phyloP scores from a whole-genome alignment of 2,888 invertebrate genomes.

The Empis stercorea region DNA sequence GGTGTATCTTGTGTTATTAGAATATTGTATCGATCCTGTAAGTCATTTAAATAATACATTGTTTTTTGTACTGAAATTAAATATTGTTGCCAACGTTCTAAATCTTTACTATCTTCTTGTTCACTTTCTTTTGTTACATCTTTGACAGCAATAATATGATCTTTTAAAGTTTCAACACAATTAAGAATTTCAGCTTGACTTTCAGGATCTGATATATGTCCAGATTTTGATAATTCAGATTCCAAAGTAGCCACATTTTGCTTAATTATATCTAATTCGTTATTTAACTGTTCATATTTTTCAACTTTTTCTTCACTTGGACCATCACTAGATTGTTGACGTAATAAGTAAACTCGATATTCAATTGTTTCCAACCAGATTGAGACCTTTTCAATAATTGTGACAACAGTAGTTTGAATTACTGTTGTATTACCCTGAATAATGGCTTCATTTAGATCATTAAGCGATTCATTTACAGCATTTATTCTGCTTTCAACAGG shows the following conservation, averaged over 20 bases:
- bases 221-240: conserved; percentile 40
- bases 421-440: conserved; percentile 42
- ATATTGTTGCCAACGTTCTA: conserved; percentile 60
- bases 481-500: conserved; percentile 42
- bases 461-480: conserved; percentile 41
- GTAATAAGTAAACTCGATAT: conserved; percentile 54
- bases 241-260: conserved; percentile 52
- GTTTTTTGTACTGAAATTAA: conserved; percentile 46
- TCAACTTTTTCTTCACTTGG: conserved; percentile 47
- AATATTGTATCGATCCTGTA: conserved; percentile 28
- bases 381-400: conserved; percentile 67
- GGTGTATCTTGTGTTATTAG: conserved; percentile 42
- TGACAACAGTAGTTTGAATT: conserved; percentile 57
- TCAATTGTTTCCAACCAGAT: conserved; percentile 77
- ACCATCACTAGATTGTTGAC: conserved; percentile 43
- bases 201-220: conserved; percentile 30
- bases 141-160: conserved; percentile 58
- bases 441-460: conserved; percentile 39
- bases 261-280: conserved; percentile 53
- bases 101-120: conserved; percentile 42
- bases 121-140: conserved; percentile 50
- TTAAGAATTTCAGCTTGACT: conserved; percentile 40
- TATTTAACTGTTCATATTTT: conserved; percentile 47
- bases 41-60: conserved; percentile 19
- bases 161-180: conserved; percentile 45